These are phyloP conservation scores for Coptodon rendalli DNA, from an alignment of 2,113 vertebrate species.

Conservation along the genomic window DNA sequence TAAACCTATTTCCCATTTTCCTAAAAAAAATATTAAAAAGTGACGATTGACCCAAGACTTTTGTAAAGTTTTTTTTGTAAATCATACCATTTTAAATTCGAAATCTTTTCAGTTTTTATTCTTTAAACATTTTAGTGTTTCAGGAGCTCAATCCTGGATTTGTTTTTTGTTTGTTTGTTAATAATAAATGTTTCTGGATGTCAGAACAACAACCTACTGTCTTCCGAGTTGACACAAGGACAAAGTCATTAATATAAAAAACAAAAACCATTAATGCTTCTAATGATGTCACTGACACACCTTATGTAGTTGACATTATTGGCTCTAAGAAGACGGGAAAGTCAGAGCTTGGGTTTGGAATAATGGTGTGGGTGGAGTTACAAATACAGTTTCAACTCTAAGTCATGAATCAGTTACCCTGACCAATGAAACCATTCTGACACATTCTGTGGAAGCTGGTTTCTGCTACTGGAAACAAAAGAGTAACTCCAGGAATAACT, in stretches of 20 bases:
- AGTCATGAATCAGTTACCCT: not conserved
- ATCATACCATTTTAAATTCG: not conserved
- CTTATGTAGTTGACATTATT: rapidly evolving
- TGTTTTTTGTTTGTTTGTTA: not conserved
- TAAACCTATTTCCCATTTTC: not conserved
- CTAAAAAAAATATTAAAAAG: not conserved
- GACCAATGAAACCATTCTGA: not conserved
- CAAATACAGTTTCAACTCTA: not conserved
- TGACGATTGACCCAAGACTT: rapidly evolving
- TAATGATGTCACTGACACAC: rapidly evolving
- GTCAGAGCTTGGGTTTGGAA: not conserved
- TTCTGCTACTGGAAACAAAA: not conserved
- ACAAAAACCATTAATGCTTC: not conserved
- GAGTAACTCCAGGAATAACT: not conserved
- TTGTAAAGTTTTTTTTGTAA: rapidly evolving
- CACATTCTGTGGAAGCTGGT: not conserved
- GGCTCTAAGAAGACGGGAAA: not conserved
- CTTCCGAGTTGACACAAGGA: not conserved
- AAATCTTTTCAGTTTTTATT: not conserved
- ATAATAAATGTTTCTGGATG: not conserved
- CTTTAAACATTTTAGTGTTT: not conserved
- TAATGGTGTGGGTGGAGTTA: not conserved
- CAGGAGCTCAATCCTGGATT: rapidly evolving
- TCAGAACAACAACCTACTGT: not conserved
- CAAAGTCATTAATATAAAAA: not conserved